Base-by-base conservation (phyloP, 1,140 invertebrate species). In the Diachasmimorpha longicaudata region DNA sequence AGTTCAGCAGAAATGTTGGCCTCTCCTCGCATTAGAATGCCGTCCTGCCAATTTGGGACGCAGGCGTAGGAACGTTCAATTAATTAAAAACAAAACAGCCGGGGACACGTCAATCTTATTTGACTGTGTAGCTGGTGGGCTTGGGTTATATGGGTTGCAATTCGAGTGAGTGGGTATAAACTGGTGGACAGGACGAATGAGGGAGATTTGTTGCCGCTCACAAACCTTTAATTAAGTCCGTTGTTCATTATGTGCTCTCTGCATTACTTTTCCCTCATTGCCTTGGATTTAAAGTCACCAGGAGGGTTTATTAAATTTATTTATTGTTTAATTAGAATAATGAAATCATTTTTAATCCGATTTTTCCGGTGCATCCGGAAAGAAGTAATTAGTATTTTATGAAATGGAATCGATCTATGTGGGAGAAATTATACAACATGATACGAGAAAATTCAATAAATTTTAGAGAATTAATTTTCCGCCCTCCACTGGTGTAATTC, bases 11-110 rank as follows among this genome's bases (percentile, higher is more conserved):
- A 58, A 58, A 58, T 21, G 31, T 31, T 31, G 31, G 31, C n/a
- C n/a, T 58, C 13, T 9, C 52, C 52, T 21, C 79, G 80, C 82
- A 86, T 86, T 85, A 86, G 81, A 85, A 85, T 86, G 83, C 82
- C 79, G 83, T 84, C 80, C 83, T 85, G 83, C 85, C 83, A 85
- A 86, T 86, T 86, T 85, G 81, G 85, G 81, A 84, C 31, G 81
- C 78, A 79, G 76, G 79, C 80, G 78, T 79, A 82, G 79, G 58
- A 80, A 75, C 79, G 76, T 81, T 82, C 82, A 83, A 84, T 85
- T 86, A 86, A 86, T 86, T 86, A 86, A 85, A 86, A 85, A 85
- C 84, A 84, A 86, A 85, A 85, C 81, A 85, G 76, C 77, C 79
- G 81, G 82, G 80, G 83, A 84, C 80, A 86, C 85, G 83, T 86